Percentiles rank a stretch among this genome's conserved stretches.
phyloP scores from a whole-genome alignment of 2,797 vertebrate species.

The Menidia menidia region DNA sequence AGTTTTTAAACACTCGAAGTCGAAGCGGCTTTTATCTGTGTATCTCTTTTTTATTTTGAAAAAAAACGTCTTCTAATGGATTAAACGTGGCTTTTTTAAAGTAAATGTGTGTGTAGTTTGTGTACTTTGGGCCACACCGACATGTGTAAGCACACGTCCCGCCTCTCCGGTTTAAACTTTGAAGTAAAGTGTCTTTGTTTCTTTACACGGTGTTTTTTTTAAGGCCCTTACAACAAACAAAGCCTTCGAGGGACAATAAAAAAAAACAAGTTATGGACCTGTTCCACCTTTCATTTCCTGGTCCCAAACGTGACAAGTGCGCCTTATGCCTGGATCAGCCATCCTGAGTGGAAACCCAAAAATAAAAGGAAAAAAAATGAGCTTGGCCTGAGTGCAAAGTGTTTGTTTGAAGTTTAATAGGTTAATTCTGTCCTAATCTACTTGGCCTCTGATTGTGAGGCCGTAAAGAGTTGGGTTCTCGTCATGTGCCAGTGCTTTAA shows the following conservation, averaged over 20 bases:
- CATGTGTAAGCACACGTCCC: constrained; percentile 30
- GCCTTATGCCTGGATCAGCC: constrained; percentile 19
- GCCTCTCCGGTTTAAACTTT: constrained; percentile 2
- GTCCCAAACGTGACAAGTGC: constrained; percentile 29
- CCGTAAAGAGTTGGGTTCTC: constrained; percentile 4
- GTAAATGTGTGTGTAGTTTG: neutral
- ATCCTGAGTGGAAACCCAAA: constrained; percentile 27
- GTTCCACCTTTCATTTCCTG: constrained; percentile 5
- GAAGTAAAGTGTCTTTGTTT: neutral
- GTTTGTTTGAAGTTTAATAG: constrained; percentile 46
- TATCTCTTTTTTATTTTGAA: too few relatives aligned
- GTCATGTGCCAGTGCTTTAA: constrained; percentile 31
- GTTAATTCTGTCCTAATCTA: constrained; percentile 37
- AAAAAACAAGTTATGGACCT: too few relatives aligned
- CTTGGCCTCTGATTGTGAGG: constrained; percentile 25
- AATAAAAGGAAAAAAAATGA: too few relatives aligned
- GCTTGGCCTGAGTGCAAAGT: constrained; percentile 30
- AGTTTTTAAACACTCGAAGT: constrained; percentile 52
- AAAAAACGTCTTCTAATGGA: too few relatives aligned
- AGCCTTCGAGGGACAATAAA: too few relatives aligned
- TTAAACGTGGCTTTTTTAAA: too few relatives aligned
- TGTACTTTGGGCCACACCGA: neutral
- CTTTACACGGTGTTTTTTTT: neutral
- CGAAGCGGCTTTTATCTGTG: too few relatives aligned
- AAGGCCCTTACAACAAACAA: too few relatives aligned